Evolutionary conservation across 2,888 invertebrate species (phyloP), one percentile per base, ranked within the genome.

Genomic region (Synergus laeviventris): DNA sequence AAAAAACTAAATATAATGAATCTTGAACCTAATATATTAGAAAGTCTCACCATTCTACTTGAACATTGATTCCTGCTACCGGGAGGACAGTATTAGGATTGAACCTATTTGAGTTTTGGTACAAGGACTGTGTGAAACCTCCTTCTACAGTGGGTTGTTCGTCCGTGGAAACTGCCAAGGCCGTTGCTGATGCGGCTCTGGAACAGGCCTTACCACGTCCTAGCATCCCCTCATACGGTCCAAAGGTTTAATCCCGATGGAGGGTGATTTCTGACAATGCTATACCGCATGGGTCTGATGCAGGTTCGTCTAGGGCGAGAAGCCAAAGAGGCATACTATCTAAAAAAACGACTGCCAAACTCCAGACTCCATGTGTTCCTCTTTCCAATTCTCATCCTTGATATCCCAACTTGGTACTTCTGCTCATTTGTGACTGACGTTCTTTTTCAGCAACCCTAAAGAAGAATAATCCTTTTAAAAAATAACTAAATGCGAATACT

Each of bases 201-300:
- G 81, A 73, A 80, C 81, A 79, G 79, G 83, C 80, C 82, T 85
- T 85, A 82, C 83, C 84, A 84, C 83, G 83, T 81, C 84, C 85
- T 81, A 83, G 87, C 87, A 87, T 87, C 81, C 84, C 86, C 86
- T 84, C 82, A 82, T 82, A 84, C 82, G 81, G 81, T 70, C 70
- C 70, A 42, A 64, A 64, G 49, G 54, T 74, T 78, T 61, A 83
- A 85, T 84, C 85, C 78, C 79, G 80, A 82, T 80, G 79, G 79
- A 79, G 80, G 80, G 81, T 79, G 77, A 77, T 70, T 78, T 76
- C 80, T 73, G 70, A 79, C 74, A 42, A 74, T 76, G 82, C 76
- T 83, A n/a, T n/a, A 82, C 82, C 82, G 83, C 87, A 87, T 84
- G 83, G 85, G 81, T 87, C 82, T 80, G 87, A 87, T 84, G 86